Percentiles rank a stretch among this genome's conserved stretches.
These are phyloP conservation scores for Agrilus planipennis DNA, from an alignment of 1,140 invertebrate species.

Conservation along the genomic window DNA sequence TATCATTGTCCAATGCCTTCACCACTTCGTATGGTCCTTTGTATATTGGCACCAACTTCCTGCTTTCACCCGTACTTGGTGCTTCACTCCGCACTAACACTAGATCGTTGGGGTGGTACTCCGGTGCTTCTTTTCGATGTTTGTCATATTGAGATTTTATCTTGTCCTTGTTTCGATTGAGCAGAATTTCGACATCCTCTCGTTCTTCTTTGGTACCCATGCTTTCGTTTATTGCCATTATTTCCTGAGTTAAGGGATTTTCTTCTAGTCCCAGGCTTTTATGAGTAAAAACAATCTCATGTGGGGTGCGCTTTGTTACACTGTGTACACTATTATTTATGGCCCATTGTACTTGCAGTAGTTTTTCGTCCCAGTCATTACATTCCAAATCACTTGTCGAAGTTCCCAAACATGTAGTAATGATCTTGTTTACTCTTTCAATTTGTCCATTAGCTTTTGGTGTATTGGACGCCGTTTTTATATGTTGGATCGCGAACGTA, in stretches of 20 bases:
- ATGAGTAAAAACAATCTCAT: neutral
- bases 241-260: neutral
- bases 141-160: neutral
- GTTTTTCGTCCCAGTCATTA: conserved; percentile 15
- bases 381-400: conserved; percentile 6
- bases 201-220: neutral
- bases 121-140: neutral
- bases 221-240: neutral
- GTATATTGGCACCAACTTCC: conserved; percentile 1
- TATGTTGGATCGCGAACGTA: conserved; percentile 15
- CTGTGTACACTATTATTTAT: conserved; percentile 14
- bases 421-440: conserved; percentile 21
- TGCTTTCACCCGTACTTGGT: neutral
- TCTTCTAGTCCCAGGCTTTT: too few species aligned
- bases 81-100: neutral
- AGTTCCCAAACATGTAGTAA: conserved; percentile 11
- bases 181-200: neutral
- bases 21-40: neutral
- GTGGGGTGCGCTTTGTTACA: neutral
- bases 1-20: conserved; percentile 1
- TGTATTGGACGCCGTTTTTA: conserved; percentile 21
- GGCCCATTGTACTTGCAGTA: conserved; percentile 15
- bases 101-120: neutral
- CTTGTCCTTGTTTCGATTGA: neutral
- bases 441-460: conserved; percentile 26